phyloP scores from a whole-genome alignment of 2,797 vertebrate genomes.

The Distichodus sexfasciatus region DNA sequence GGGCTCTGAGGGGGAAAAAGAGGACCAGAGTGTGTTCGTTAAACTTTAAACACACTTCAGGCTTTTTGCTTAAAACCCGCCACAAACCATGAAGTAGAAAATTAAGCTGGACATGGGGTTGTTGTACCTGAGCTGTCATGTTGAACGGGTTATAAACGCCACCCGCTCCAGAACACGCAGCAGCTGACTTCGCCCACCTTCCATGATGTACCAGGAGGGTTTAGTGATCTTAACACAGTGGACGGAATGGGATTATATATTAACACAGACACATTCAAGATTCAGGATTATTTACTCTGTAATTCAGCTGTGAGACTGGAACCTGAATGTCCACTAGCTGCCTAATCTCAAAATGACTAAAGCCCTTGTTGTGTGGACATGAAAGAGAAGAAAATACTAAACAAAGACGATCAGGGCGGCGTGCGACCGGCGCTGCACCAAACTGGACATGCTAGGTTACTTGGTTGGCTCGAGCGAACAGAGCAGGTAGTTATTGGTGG shows the following conservation, averaged over 20 bases:
- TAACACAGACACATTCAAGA: background rate
- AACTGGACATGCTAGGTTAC: background rate
- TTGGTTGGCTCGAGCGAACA: background rate
- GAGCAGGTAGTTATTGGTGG: no score
- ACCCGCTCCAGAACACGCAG: conserved; percentile 51
- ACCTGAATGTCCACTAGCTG: no score
- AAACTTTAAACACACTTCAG: no score
- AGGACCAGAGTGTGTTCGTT: no score
- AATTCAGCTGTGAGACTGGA: no score
- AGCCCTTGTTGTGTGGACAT: no score
- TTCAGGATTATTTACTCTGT: no score
- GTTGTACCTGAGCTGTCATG: conserved; percentile 64
- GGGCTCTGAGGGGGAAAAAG: conserved; percentile 48
- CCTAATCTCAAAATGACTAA: no score
- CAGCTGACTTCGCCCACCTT: background rate
- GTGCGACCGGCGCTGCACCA: no score
- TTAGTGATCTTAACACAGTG: conserved; percentile 43
- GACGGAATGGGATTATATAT: background rate
- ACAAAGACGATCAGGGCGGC: no score
- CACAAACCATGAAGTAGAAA: background rate
- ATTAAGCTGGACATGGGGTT: background rate
- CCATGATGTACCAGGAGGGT: conserved; percentile 62
- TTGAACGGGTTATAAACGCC: conserved; percentile 73
- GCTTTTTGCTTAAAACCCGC: no score
- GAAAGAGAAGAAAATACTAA: no score